Evolutionary conservation across 2,113 vertebrate species (phyloP).

Genomic region (Nesospiza acunhae): DNA sequence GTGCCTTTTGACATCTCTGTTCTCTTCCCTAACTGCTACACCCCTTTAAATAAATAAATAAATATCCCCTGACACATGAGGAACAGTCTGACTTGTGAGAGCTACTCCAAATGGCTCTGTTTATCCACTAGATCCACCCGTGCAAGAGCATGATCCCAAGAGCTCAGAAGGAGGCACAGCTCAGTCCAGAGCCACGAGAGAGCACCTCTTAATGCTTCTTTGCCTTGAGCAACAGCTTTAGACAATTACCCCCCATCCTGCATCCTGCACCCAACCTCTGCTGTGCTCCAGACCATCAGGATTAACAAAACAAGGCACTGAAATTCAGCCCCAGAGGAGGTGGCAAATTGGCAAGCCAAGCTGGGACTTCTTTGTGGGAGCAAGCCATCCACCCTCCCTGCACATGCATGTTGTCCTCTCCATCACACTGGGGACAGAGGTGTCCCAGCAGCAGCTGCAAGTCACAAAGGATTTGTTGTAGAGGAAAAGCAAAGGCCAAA

Average conservation of each 20-base stretch:
- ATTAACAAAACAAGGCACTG: neutral
- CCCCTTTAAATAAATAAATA: neutral
- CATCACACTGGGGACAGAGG: neutral
- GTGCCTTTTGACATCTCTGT: neutral
- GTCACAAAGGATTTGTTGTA: neutral
- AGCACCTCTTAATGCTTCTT: neutral
- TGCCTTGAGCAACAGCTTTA: neutral
- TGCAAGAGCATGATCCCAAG: neutral
- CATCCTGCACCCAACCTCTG: neutral
- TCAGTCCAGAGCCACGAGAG: neutral
- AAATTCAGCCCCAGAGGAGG: neutral
- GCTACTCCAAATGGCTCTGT: neutral
- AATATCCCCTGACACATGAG: neutral
- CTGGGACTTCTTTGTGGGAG: neutral
- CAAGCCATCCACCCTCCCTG: neutral
- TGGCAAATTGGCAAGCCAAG: neutral
- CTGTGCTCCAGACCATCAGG: accelerated
- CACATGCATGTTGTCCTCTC: neutral
- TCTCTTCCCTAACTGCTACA: neutral
- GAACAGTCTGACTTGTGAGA: neutral
- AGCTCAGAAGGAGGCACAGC: neutral
- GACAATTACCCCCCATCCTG: neutral
- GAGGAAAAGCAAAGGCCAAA: neutral
- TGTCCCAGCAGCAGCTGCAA: neutral
- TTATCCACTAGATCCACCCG: neutral